Evolutionary conservation across 1,140 invertebrate genomes (phyloP).

Genomic region (Drosophila kanapiae): DNA sequence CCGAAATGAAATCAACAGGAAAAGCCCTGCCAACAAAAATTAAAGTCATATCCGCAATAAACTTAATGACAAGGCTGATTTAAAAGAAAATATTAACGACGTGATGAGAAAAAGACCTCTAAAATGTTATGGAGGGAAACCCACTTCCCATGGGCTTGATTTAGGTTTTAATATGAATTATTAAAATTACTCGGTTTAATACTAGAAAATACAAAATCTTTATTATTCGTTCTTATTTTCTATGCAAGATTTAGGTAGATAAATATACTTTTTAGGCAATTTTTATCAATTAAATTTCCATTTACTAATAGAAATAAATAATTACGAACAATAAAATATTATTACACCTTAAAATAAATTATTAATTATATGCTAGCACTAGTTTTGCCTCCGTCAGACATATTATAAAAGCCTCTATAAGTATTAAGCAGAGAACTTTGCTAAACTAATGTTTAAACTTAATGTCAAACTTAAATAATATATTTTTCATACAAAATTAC

Average conservation of each 20-base stretch:
- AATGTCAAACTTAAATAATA: neutral
- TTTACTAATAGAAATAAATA: too few species aligned
- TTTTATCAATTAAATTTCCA: too few species aligned
- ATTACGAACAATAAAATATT: too few species aligned
- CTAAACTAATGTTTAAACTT: too few species aligned
- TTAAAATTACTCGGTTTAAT: neutral
- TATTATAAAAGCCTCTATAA: too few species aligned
- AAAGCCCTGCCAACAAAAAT: slow-evolving; percentile 53
- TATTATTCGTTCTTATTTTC: too few species aligned
- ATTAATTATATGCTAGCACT: neutral
- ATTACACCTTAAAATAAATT: too few species aligned
- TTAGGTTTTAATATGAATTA: neutral
- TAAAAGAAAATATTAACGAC: slow-evolving; percentile 2
- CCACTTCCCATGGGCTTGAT: neutral
- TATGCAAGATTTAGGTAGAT: too few species aligned
- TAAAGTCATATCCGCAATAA: slow-evolving; percentile 68
- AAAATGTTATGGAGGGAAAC: neutral
- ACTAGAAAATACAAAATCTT: neutral
- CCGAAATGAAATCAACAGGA: slow-evolving; percentile 68
- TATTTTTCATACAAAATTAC: neutral
- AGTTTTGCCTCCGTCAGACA: too few species aligned
- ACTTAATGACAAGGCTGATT: slow-evolving; percentile 48
- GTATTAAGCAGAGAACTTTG: neutral
- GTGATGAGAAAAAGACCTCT: neutral
- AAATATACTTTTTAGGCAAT: too few species aligned